Percentiles rank a stretch among this genome's conserved stretches.
phyloP scores from a whole-genome alignment of 2,113 vertebrate genomes.

The Phyllostomus discolor region DNA sequence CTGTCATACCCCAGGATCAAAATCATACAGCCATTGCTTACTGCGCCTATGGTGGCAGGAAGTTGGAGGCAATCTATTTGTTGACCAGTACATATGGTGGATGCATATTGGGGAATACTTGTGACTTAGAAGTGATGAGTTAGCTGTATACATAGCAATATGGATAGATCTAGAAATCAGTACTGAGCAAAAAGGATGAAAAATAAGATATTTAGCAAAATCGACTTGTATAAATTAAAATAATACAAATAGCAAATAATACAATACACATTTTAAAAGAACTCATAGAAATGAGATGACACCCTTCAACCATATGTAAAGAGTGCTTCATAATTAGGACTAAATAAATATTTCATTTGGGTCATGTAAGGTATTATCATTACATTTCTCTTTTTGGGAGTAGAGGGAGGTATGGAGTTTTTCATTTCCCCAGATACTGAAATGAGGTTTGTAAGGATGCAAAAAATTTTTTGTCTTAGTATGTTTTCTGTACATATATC shows the following conservation, averaged over 20 bases:
- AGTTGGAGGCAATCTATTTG: background rate
- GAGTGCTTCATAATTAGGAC: background rate
- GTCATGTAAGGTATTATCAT: background rate
- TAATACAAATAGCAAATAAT: background rate
- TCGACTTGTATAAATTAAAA: background rate
- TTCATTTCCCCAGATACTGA: background rate
- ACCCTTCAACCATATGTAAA: background rate
- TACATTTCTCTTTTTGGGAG: background rate
- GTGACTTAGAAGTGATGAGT: background rate
- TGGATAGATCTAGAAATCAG: background rate
- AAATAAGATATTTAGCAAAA: background rate
- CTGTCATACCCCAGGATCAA: background rate
- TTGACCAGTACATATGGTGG: background rate
- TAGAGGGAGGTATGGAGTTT: background rate
- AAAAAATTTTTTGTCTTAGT: background rate
- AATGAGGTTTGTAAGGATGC: background rate
- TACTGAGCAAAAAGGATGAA: background rate
- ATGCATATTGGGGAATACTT: background rate
- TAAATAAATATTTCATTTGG: background rate
- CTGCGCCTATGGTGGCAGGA: background rate
- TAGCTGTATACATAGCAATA: background rate
- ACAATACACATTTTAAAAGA: background rate
- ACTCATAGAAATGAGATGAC: background rate
- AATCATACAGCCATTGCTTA: background rate
- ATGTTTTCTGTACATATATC: background rate